phyloP scores from a whole-genome alignment of 2,797 vertebrate species.

The Cyprinodon diabolis region DNA sequence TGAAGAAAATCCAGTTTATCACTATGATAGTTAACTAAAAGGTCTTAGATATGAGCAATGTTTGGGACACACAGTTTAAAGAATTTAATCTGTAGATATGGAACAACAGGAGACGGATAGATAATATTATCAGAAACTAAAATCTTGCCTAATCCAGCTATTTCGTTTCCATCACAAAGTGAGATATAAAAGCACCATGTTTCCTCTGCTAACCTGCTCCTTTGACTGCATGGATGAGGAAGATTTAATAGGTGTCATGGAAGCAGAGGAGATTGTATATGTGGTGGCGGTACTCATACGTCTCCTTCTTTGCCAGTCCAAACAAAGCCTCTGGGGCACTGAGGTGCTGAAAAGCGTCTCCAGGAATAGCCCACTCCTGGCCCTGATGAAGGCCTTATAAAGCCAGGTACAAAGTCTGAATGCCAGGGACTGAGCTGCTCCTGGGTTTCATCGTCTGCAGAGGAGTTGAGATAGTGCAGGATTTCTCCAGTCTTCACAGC shows the following conservation, averaged over 20 bases:
- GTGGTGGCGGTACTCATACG: constrained; percentile 47
- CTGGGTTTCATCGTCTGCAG: constrained; percentile 15
- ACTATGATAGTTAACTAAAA: neutral
- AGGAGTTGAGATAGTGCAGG: constrained; percentile 60
- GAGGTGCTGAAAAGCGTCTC: constrained; percentile 35
- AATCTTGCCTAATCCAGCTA: neutral
- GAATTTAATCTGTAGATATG: no score
- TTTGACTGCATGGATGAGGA: constrained; percentile 40
- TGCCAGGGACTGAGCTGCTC: constrained; percentile 60
- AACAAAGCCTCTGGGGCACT: constrained; percentile 67
- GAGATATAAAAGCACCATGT: constrained; percentile 24
- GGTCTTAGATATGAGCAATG: neutral
- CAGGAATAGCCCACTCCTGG: constrained; percentile 68
- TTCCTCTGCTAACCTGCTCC: constrained; percentile 20
- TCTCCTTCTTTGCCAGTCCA: constrained; percentile 61
- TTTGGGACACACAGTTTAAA: neutral
- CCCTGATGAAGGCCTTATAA: constrained; percentile 71
- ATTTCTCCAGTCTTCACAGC: constrained; percentile 29
- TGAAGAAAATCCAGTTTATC: no score
- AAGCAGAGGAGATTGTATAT: constrained; percentile 1
- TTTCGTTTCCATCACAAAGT: constrained; percentile 7
- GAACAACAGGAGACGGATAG: neutral
- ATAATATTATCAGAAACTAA: neutral
- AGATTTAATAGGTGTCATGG: constrained; percentile 54
- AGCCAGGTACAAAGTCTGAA: constrained; percentile 68